These are phyloP conservation scores for Mystacides longicornis DNA, from an alignment of 2,888 invertebrate genomes.

Conservation along the genomic window DNA sequence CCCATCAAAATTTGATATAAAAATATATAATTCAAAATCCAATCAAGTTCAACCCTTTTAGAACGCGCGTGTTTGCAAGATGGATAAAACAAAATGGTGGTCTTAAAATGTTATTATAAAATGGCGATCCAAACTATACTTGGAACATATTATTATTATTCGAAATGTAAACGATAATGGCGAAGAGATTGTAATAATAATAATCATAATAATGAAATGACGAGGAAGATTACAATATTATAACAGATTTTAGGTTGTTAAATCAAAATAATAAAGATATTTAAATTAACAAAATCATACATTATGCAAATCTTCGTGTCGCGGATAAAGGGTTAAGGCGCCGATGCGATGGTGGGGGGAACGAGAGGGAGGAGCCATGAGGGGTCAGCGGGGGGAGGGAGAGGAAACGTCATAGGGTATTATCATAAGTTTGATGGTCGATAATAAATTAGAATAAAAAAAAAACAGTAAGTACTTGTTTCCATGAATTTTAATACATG, in stretches of 20 bases:
- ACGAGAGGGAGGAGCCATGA: not conserved
- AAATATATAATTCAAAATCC: too few relatives aligned
- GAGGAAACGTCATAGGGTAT: not conserved
- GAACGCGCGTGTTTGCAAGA: too few relatives aligned
- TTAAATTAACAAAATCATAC: slow-evolving; percentile 2
- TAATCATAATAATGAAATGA: not conserved
- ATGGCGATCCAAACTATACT: not conserved
- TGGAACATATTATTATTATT: not conserved
- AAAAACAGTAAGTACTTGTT: too few relatives aligned
- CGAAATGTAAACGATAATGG: too few relatives aligned
- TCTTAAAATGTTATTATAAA: too few relatives aligned
- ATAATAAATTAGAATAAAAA: too few relatives aligned
- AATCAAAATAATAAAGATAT: slow-evolving; percentile 1
- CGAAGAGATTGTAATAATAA: not conserved
- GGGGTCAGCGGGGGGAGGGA: not conserved
- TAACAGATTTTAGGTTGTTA: not conserved
- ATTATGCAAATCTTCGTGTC: not conserved
- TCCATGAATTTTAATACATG: too few relatives aligned
- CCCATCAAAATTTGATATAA: too few relatives aligned
- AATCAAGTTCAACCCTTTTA: too few relatives aligned
- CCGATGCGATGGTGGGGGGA: not conserved
- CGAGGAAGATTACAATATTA: not conserved
- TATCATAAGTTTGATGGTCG: too few relatives aligned
- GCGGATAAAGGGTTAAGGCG: slow-evolving; percentile 1
- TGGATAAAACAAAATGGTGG: too few relatives aligned